These are phyloP conservation scores for Takifugu bimaculatus DNA, from an alignment of 2,113 vertebrate species.

Conservation along the genomic window DNA sequence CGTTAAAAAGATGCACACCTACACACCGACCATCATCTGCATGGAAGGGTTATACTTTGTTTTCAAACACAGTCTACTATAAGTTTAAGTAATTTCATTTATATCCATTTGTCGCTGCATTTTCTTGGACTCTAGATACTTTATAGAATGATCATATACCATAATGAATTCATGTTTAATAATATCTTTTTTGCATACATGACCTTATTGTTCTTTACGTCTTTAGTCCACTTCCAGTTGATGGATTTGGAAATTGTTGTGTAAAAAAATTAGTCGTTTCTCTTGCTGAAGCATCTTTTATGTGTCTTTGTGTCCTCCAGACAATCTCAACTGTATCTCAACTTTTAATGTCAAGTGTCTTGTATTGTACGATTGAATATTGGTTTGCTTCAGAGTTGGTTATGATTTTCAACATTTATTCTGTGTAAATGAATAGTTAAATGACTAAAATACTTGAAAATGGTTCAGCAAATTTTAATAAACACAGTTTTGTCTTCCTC, in stretches of 20 bases:
- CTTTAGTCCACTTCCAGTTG: neutral
- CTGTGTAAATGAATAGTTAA: conserved; percentile 42
- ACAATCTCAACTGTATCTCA: neutral
- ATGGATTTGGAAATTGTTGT: too few relatives aligned
- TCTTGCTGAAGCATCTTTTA: too few relatives aligned
- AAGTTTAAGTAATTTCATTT: neutral
- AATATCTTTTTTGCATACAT: neutral
- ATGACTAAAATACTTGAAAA: conserved; percentile 42
- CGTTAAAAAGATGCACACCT: conserved; percentile 60
- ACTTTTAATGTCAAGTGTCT: neutral
- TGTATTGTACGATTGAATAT: neutral
- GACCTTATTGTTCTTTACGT: neutral
- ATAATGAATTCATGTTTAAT: too few relatives aligned
- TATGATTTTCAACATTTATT: conserved; percentile 19
- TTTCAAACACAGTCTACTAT: neutral
- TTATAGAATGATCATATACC: too few relatives aligned
- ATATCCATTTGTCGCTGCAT: neutral
- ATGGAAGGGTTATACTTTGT: neutral
- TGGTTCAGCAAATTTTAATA: neutral
- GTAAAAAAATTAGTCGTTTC: too few relatives aligned
- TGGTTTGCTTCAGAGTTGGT: neutral
- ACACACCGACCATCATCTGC: neutral
- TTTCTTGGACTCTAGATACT: too few relatives aligned
- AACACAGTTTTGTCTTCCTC: too few relatives aligned
- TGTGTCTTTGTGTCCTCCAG: neutral